A percentile compares a stretch with the other conserved stretches of the same genome.
phyloP scores from a whole-genome alignment of 1,140 invertebrate species.

The Cotesia typhae region DNA sequence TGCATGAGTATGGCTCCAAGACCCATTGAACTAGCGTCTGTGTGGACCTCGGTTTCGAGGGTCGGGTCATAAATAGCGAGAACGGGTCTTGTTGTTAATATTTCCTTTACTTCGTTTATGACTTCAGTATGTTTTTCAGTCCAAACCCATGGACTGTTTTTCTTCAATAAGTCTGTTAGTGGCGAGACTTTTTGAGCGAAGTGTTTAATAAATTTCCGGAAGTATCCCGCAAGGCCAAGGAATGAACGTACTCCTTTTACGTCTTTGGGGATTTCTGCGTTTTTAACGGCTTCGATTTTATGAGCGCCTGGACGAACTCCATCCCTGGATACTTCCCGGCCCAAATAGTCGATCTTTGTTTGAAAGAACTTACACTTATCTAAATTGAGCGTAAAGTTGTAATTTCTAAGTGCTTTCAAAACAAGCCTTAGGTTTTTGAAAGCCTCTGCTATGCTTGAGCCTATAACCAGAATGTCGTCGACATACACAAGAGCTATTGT shows the following conservation, averaged over 20 bases:
- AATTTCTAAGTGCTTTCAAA: conserved; percentile 31
- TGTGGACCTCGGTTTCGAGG: conserved; percentile 44
- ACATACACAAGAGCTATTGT: too few relatives aligned
- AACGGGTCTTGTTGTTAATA: background rate
- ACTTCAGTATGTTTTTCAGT: conserved; percentile 12
- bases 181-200: too few relatives aligned
- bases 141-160: too few relatives aligned
- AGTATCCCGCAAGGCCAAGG: conserved; percentile 51
- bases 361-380: conserved; percentile 42
- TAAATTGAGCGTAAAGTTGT: conserved; percentile 34
- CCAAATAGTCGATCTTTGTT: conserved; percentile 48
- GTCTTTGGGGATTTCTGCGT: conserved; percentile 48
- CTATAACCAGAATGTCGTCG: too few relatives aligned
- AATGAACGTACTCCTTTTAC: conserved; percentile 50
- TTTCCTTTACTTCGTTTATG: conserved; percentile 18
- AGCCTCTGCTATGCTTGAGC: too few relatives aligned
- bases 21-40: conserved; percentile 47
- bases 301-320: conserved; percentile 37
- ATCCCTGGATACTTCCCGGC: conserved; percentile 39
- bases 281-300: conserved; percentile 52
- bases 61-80: conserved; percentile 35
- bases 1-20: conserved; percentile 49
- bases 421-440: conserved; percentile 39
- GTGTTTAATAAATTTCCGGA: conserved; percentile 47
- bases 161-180: too few relatives aligned